Conservation (phyloP, 1,140 invertebrate genomes). For the Rhopalosiphum padi region DNA sequence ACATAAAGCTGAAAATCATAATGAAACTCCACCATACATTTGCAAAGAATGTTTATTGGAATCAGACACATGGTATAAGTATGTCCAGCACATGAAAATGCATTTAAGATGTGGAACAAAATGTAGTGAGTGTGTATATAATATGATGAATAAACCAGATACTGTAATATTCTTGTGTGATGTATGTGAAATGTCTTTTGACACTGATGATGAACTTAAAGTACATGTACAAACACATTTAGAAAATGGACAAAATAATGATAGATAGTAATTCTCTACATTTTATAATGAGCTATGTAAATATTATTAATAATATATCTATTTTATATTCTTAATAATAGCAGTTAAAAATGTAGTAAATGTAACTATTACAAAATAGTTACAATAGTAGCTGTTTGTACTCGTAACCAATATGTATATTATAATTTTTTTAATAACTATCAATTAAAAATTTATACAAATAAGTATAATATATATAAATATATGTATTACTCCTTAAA, state of each 20-base stretch:
- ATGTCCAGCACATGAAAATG: slow-evolving; percentile 56
- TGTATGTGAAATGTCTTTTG: slow-evolving; percentile 51
- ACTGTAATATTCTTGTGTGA: slow-evolving; percentile 45
- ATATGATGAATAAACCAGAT: slow-evolving; percentile 25
- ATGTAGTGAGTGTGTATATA: slow-evolving; percentile 53
- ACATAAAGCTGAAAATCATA: slow-evolving; percentile 41
- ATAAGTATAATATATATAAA: neutral
- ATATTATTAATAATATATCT: neutral
- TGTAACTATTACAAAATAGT: neutral
- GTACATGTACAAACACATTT: slow-evolving; percentile 43
- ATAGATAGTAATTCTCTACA: neutral
- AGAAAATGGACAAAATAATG: slow-evolving; percentile 46
- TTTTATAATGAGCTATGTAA: neutral
- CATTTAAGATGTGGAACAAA: slow-evolving; percentile 45
- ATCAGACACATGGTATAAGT: slow-evolving; percentile 31
- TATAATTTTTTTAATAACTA: neutral
- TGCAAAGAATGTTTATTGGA: slow-evolving; percentile 48
- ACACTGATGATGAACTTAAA: slow-evolving; percentile 36
- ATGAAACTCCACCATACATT: slow-evolving; percentile 28
- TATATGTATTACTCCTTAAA: neutral
- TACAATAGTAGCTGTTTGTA: neutral
- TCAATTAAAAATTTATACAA: neutral
- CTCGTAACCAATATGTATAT: neutral
- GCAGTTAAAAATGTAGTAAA: neutral
- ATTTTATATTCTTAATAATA: neutral